Evolutionary conservation across 2,113 vertebrate genomes (phyloP).

Genomic region (Orientallactaga bullata): DNA sequence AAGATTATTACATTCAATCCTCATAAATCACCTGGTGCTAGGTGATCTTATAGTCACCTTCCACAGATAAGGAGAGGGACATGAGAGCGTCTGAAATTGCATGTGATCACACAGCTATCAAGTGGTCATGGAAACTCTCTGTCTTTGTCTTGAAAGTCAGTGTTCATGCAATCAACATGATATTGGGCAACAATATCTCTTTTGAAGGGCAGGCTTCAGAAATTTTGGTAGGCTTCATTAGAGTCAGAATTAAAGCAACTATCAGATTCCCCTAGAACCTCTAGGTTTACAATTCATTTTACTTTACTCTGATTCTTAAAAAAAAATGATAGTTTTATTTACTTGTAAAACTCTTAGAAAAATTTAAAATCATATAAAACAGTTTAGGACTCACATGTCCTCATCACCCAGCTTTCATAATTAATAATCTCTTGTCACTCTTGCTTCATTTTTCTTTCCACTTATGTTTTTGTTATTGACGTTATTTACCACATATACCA

Average conservation of each 20-base stretch:
- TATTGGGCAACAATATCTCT: not conserved
- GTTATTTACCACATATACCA: constrained; percentile 26
- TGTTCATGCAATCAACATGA: not conserved
- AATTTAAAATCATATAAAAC: constrained; percentile 28
- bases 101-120: not conserved
- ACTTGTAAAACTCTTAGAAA: not conserved
- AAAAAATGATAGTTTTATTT: not conserved
- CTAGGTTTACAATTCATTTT: not conserved
- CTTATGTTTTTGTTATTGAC: not conserved
- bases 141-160: constrained; percentile 21
- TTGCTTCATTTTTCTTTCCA: not conserved
- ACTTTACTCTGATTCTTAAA: too few relatives aligned
- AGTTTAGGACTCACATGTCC: not conserved
- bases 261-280: not conserved
- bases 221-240: not conserved
- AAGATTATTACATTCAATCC: not conserved
- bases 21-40: not conserved
- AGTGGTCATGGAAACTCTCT: not conserved
- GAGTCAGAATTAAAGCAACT: not conserved
- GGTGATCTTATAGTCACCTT: not conserved
- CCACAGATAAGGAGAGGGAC: not conserved
- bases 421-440: not conserved
- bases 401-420: constrained; percentile 16
- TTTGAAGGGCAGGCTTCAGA: not conserved
- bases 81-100: not conserved